A percentile compares a stretch with the other conserved stretches of the same genome.
phyloP scores from a whole-genome alignment of 1,140 invertebrate species.

The Zaprionus ghesquierei region DNA sequence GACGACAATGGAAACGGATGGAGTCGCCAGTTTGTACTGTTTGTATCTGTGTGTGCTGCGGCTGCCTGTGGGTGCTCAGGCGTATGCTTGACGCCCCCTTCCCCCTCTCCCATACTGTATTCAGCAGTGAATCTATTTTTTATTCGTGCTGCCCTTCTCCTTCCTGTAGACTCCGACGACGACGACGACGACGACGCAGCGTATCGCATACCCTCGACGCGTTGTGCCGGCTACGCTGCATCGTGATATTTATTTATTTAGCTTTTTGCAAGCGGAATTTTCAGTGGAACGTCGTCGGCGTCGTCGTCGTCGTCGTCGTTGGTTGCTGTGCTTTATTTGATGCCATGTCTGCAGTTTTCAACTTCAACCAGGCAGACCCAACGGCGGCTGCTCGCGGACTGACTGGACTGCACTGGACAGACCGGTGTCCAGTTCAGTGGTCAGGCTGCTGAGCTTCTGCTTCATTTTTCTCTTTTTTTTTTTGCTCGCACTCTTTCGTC shows the following conservation, averaged over 20 bases:
- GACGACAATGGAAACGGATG: conserved; percentile 8
- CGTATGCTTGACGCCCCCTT: conserved; percentile 18
- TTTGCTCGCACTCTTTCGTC: no score
- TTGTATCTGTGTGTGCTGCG: conserved; percentile 1
- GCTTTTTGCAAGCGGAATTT: conserved; percentile 58
- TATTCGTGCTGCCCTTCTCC: conserved; percentile 37
- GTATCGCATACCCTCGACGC: not conserved
- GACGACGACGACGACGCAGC: not conserved
- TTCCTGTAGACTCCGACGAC: not conserved
- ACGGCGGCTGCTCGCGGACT: conserved; percentile 9
- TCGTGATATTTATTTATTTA: conserved; percentile 77
- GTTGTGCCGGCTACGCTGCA: conserved; percentile 1
- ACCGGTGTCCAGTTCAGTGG: conserved; percentile 70
- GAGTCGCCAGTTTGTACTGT: not conserved
- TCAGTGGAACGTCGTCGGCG: conserved; percentile 23
- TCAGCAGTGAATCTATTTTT: conserved; percentile 62
- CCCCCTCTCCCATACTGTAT: not conserved
- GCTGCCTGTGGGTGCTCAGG: not conserved
- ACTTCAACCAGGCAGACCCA: conserved; percentile 31
- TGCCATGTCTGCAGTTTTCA: conserved; percentile 75
- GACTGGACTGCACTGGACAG: conserved; percentile 17
- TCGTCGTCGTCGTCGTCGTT: not conserved
- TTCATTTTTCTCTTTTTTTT: no score
- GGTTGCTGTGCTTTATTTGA: conserved; percentile 59
- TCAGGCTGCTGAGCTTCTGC: conserved; percentile 39